Evolutionary conservation across 92 coral and sea anemone species (phyloP).

Genomic region (Siderastrea radians): DNA sequence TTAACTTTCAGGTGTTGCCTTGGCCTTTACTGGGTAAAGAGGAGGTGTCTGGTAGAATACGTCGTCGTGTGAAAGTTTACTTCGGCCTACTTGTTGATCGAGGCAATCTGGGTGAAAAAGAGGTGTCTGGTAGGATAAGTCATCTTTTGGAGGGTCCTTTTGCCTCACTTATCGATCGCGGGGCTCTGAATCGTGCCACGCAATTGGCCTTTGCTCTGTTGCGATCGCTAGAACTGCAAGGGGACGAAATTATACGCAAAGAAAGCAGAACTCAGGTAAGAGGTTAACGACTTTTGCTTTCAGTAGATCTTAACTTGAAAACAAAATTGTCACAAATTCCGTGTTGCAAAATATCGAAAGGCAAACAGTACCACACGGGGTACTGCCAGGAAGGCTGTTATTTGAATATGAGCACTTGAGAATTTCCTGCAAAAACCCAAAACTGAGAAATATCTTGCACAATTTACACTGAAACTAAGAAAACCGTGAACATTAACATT

Average conservation of each 20-base stretch:
- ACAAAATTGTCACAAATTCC: no score
- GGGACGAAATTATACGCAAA: not conserved
- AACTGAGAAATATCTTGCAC: no score
- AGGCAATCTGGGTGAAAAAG: not conserved
- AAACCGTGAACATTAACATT: no score
- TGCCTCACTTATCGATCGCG: not conserved
- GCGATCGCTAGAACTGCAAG: conserved; percentile 6
- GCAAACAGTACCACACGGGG: no score
- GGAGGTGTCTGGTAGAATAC: not conserved
- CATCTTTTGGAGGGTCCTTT: not conserved
- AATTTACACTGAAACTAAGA: no score
- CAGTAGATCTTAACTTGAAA: not conserved
- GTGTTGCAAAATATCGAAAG: no score
- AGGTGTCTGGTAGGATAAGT: not conserved
- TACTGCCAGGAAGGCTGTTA: no score
- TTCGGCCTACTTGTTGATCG: not conserved
- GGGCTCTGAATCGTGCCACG: not conserved
- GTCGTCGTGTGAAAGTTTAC: not conserved
- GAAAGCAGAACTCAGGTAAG: conserved; percentile 3
- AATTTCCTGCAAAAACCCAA: no score
- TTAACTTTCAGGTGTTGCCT: conserved; percentile 18
- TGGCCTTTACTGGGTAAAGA: conserved; percentile 1
- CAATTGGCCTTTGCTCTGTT: conserved; percentile 16
- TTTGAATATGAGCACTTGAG: no score
- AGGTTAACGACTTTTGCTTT: not conserved